Evolutionary conservation across 2,797 vertebrate species (phyloP).

Genomic region (Apogon hyalosoma): DNA sequence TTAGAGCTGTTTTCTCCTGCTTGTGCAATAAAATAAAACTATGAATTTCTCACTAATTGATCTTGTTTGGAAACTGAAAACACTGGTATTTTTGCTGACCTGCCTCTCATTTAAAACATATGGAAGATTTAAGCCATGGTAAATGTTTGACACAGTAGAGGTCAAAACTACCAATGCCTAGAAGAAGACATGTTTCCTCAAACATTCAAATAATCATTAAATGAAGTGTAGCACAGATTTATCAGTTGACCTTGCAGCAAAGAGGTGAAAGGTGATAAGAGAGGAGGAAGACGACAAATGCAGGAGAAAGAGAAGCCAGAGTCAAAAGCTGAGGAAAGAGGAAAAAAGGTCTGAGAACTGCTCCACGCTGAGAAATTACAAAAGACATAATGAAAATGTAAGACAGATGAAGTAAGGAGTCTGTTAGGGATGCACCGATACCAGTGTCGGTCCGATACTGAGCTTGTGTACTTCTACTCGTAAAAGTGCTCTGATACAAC

Average conservation of each 20-base stretch:
- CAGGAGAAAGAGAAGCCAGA: constrained; percentile 11
- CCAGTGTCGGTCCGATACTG: no score
- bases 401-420: neutral
- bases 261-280: constrained; percentile 30
- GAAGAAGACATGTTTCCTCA: constrained; percentile 56
- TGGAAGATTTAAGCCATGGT: constrained; percentile 22
- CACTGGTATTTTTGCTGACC: neutral
- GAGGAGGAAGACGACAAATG: neutral
- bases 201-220: constrained; percentile 55
- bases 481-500: no score
- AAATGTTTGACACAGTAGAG: constrained; percentile 33
- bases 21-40: neutral
- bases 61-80: neutral
- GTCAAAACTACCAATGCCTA: constrained; percentile 49
- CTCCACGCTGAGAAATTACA: neutral
- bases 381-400: neutral
- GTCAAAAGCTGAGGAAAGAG: neutral
- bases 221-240: constrained; percentile 68
- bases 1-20: neutral
- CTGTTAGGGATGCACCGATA: no score
- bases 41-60: constrained; percentile 4
- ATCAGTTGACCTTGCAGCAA: constrained; percentile 41
- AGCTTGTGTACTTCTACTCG: no score
- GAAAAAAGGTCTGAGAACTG: constrained; percentile 19
- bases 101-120: constrained; percentile 9